Conservation (phyloP, 2,797 vertebrate genomes). For the Ptychobarbus kaznakovi region DNA sequence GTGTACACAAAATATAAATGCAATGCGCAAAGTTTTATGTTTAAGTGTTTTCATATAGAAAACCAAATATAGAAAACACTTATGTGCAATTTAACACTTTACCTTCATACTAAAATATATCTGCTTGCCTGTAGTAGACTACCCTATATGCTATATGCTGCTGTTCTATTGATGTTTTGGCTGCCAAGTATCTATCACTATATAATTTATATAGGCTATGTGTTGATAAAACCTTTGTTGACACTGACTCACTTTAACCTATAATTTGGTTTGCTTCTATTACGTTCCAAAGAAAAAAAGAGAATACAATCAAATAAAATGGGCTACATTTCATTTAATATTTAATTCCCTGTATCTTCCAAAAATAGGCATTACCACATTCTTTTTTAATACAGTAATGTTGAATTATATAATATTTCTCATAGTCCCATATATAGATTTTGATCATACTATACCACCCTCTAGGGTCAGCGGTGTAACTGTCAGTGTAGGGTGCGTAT, state of each 20-base stretch:
- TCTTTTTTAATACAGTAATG: slow-evolving; percentile 29
- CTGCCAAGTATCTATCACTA: background rate
- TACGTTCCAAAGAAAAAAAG: background rate
- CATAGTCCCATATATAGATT: background rate
- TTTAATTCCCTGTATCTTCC: background rate
- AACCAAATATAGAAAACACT: no score
- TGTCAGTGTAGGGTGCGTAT: background rate
- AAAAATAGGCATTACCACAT: slow-evolving; percentile 36
- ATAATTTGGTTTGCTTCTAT: background rate
- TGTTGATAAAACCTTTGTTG: background rate
- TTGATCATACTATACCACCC: background rate
- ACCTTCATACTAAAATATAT: no score
- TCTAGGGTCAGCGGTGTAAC: slow-evolving; percentile 8
- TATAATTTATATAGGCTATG: background rate
- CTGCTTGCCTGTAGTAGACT: no score
- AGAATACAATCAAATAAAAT: background rate
- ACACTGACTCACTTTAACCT: background rate
- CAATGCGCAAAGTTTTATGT: no score
- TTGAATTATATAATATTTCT: slow-evolving; percentile 14
- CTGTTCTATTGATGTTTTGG: background rate
- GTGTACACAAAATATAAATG: no score
- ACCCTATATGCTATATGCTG: background rate
- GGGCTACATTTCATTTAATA: background rate
- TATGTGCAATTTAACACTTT: no score
- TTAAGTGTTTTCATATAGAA: no score